Conservation (phyloP, 2,113 vertebrate genomes). For the Forbesichthys agassizii region DNA sequence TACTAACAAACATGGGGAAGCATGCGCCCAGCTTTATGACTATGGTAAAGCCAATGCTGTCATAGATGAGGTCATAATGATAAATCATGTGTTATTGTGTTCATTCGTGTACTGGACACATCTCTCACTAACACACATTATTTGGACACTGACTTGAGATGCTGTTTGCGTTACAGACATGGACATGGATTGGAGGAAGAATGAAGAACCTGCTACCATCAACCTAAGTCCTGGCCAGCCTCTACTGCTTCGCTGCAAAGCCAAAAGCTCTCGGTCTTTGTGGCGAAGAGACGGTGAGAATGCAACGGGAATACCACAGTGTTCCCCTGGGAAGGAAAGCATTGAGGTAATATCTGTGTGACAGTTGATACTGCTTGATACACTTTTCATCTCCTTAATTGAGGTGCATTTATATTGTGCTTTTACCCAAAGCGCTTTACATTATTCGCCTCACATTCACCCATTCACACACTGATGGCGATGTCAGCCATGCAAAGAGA, state of each 20-base stretch:
- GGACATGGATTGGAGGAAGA: rapidly evolving
- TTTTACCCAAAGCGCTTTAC: no score
- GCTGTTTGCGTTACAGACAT: constrained; percentile 50
- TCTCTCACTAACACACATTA: neutral
- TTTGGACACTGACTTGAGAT: neutral
- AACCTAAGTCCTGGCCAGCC: constrained; percentile 51
- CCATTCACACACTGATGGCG: no score
- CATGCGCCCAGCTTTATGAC: constrained; percentile 66
- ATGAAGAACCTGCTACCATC: constrained; percentile 30
- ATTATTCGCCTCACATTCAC: no score
- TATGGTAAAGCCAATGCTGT: constrained; percentile 61
- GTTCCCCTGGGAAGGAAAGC: neutral
- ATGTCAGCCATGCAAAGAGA: no score
- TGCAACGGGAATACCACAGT: rapidly evolving
- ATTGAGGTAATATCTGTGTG: constrained; percentile 30
- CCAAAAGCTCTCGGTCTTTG: rapidly evolving
- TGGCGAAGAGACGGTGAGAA: constrained; percentile 31
- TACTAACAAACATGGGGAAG: constrained; percentile 55
- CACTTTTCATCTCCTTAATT: neutral
- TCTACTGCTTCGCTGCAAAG: constrained; percentile 63
- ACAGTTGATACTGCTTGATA: neutral
- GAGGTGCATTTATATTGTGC: neutral
- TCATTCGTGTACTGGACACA: neutral
- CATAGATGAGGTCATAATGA: neutral
- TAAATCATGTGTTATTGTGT: neutral